A percentile compares a stretch with the other conserved stretches of the same genome.
These are phyloP conservation scores for Neocrepidodera transversa DNA, from an alignment of 2,888 invertebrate species.

Conservation along the genomic window DNA sequence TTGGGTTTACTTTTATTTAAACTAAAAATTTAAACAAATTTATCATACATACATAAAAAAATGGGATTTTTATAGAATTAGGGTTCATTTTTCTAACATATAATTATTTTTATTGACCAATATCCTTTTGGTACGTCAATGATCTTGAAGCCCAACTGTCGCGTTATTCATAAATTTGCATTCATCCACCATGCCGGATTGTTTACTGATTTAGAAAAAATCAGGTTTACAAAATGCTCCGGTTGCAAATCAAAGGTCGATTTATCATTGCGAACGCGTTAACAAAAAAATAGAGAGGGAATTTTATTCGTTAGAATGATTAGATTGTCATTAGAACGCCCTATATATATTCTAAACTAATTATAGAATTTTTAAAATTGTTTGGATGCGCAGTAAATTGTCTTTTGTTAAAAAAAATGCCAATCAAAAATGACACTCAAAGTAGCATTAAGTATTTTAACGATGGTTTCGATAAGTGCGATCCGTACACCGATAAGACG, in stretches of 20 bases:
- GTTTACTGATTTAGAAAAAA: conserved; percentile 41
- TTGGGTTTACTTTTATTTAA: too few species aligned
- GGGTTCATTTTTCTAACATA: too few species aligned
- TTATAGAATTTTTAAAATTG: too few species aligned
- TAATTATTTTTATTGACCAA: too few species aligned
- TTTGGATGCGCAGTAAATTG: too few species aligned
- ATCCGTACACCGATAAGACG: conserved; percentile 53
- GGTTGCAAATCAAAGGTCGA: conserved; percentile 46
- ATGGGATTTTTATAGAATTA: too few species aligned
- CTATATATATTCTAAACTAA: too few species aligned
- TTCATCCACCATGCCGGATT: conserved; percentile 40
- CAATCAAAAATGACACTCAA: conserved; percentile 47
- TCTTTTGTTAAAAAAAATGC: conserved; percentile 16
- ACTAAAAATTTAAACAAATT: too few species aligned
- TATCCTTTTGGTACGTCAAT: not conserved
- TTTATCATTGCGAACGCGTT: conserved; percentile 40
- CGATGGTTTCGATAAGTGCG: conserved; percentile 52
- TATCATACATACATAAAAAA: too few species aligned
- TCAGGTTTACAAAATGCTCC: conserved; percentile 38
- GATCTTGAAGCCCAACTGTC: conserved; percentile 38
- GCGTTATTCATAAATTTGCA: conserved; percentile 40
- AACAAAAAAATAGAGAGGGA: too few species aligned
- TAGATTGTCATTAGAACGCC: too few species aligned
- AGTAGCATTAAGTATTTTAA: conserved; percentile 52
- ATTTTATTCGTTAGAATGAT: too few species aligned